Percentiles rank a stretch among this genome's conserved stretches.
Evolutionary conservation across 2,888 invertebrate species (phyloP).

Genomic region (Acanthococcus lagerstroemiae): DNA sequence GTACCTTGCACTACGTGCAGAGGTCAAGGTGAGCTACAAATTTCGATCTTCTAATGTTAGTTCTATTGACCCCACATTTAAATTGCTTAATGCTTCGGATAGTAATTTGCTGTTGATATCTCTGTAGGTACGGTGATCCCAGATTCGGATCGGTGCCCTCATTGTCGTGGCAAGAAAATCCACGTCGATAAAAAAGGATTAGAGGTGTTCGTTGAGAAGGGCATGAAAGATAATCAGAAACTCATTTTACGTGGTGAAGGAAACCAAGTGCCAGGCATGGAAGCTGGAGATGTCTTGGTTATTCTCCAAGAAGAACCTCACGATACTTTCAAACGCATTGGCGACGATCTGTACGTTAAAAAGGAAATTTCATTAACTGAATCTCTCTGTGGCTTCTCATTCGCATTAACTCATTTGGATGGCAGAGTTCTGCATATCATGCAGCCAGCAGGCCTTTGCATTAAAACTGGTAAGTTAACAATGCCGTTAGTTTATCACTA

Average conservation of each 20-base stretch:
- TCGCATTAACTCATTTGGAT: conserved; percentile 79
- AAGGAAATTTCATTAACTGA: conserved; percentile 71
- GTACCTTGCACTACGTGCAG: neutral
- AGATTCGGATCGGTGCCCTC: conserved; percentile 71
- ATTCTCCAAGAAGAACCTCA: conserved; percentile 73
- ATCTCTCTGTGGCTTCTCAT: conserved; percentile 80
- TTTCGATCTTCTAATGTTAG: neutral
- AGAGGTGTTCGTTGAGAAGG: conserved; percentile 80
- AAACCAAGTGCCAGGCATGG: conserved; percentile 72
- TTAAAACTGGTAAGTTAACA: conserved; percentile 57
- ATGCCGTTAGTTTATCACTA: neutral
- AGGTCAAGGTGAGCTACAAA: neutral
- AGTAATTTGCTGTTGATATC: neutral
- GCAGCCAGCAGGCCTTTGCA: conserved; percentile 67
- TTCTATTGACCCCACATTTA: no score
- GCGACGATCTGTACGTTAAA: conserved; percentile 57
- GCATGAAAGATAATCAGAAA: conserved; percentile 77
- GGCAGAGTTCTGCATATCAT: conserved; percentile 70
- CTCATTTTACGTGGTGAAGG: conserved; percentile 80
- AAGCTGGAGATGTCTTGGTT: conserved; percentile 82
- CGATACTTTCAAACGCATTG: conserved; percentile 64
- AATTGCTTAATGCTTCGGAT: no score
- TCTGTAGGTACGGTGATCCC: conserved; percentile 54
- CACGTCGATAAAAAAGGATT: conserved; percentile 70
- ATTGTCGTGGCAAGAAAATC: conserved; percentile 76